Evolutionary conservation across 2,888 invertebrate genomes (phyloP).

Genomic region (Drosophila tripunctata): DNA sequence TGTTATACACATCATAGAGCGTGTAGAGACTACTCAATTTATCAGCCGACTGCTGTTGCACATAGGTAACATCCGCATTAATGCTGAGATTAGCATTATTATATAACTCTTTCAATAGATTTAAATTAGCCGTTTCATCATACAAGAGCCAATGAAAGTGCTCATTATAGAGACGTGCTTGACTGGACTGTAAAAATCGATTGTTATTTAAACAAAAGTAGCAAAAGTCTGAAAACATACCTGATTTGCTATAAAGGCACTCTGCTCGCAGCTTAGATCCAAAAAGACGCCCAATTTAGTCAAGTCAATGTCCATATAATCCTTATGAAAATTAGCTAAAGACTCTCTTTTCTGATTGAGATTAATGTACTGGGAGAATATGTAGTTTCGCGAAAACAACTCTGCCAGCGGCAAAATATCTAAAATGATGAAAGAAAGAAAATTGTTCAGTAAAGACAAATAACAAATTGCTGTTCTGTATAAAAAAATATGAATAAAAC

Average conservation of each 20-base stretch:
- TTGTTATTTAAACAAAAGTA: background rate
- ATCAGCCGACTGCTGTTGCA: constrained; percentile 11
- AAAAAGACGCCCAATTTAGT: constrained; percentile 72
- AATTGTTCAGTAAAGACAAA: too few relatives aligned
- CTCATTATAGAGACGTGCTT: constrained; percentile 58
- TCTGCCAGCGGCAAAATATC: constrained; percentile 48
- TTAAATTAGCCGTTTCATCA: constrained; percentile 53
- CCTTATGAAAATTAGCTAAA: constrained; percentile 44
- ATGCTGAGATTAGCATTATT: constrained; percentile 70
- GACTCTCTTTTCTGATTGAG: constrained; percentile 24
- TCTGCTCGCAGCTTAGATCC: constrained; percentile 71
- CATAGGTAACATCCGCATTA: constrained; percentile 78
- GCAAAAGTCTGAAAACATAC: constrained; percentile 44
- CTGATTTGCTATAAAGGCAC: constrained; percentile 60
- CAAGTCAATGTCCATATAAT: constrained; percentile 56
- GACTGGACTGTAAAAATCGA: constrained; percentile 65
- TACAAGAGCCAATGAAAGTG: constrained; percentile 78
- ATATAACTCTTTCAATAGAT: constrained; percentile 55
- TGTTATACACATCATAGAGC: constrained; percentile 82
- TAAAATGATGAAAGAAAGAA: constrained; percentile 28
- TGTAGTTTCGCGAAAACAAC: constrained; percentile 38
- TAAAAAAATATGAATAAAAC: too few relatives aligned
- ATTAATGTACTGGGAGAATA: constrained; percentile 65
- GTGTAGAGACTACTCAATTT: constrained; percentile 23
- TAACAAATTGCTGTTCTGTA: too few relatives aligned